These are phyloP conservation scores for Chalcosyrphus nemorum DNA, from an alignment of 2,888 invertebrate genomes.

Conservation along the genomic window DNA sequence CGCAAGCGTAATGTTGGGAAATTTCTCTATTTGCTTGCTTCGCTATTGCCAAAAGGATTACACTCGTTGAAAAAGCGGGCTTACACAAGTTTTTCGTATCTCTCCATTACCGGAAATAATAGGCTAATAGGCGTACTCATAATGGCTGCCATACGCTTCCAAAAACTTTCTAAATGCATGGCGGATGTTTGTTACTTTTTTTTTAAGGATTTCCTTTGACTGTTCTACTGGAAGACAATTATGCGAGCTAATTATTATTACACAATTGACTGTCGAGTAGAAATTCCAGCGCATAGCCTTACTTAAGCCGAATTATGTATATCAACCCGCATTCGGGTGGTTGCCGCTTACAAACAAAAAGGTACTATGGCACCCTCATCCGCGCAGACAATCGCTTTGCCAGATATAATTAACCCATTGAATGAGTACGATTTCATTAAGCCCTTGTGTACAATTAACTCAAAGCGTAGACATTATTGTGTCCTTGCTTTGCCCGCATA, in stretches of 20 bases:
- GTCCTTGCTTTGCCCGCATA: background rate
- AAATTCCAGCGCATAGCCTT: background rate
- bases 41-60: conserved; percentile 18
- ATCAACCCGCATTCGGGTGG: background rate
- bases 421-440: conserved; percentile 16
- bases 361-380: conserved; percentile 1
- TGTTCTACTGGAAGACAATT: conserved; percentile 25
- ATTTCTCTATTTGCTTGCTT: conserved; percentile 8
- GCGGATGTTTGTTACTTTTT: background rate
- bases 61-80: background rate
- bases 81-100: background rate
- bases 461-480: conserved; percentile 18
- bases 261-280: conserved; percentile 33
- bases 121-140: background rate
- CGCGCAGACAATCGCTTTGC: conserved; percentile 5
- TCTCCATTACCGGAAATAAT: conserved; percentile 15
- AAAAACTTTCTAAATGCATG: background rate
- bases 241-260: conserved; percentile 47
- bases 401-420: conserved; percentile 33
- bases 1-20: conserved; percentile 43
- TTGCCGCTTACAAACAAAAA: background rate
- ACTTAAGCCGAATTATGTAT: background rate
- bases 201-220: background rate
- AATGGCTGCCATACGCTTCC: background rate
- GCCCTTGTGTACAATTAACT: conserved; percentile 36